These are phyloP conservation scores for Eurytoma adleriae DNA, from an alignment of 2,888 invertebrate genomes.

Conservation along the genomic window DNA sequence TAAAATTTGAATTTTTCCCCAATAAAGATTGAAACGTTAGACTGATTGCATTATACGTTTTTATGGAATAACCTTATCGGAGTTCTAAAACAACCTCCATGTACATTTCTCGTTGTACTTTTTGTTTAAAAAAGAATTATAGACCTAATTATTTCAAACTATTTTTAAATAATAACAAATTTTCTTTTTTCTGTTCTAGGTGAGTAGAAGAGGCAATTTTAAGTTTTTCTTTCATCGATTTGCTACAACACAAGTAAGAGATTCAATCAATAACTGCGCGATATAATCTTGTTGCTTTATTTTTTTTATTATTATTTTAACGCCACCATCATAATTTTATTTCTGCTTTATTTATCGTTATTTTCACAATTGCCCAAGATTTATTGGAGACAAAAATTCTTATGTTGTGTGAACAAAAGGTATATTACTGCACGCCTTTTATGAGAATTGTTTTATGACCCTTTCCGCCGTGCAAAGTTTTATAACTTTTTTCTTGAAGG, in stretches of 20 bases:
- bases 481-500: constrained; percentile 4
- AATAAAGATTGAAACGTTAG: too few species aligned
- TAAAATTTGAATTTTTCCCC: too few species aligned
- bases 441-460: constrained; percentile 17
- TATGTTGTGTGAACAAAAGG: constrained; percentile 4
- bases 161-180: not conserved
- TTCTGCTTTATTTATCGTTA: too few species aligned
- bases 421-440: constrained; percentile 5
- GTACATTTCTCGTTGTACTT: too few species aligned
- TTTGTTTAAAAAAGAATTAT: too few species aligned
- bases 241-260: not conserved
- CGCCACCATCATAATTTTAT: too few species aligned
- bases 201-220: not conserved
- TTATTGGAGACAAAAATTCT: not conserved
- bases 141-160: too few species aligned
- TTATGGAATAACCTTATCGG: too few species aligned
- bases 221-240: not conserved
- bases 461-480: constrained; percentile 3
- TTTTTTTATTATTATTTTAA: too few species aligned
- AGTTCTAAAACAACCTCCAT: too few species aligned
- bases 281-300: not conserved
- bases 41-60: too few species aligned
- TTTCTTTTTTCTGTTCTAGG: not conserved
- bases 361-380: not conserved
- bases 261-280: not conserved